Base-by-base conservation (phyloP, 2,797 vertebrate species). In the Coregonus suidteri region DNA sequence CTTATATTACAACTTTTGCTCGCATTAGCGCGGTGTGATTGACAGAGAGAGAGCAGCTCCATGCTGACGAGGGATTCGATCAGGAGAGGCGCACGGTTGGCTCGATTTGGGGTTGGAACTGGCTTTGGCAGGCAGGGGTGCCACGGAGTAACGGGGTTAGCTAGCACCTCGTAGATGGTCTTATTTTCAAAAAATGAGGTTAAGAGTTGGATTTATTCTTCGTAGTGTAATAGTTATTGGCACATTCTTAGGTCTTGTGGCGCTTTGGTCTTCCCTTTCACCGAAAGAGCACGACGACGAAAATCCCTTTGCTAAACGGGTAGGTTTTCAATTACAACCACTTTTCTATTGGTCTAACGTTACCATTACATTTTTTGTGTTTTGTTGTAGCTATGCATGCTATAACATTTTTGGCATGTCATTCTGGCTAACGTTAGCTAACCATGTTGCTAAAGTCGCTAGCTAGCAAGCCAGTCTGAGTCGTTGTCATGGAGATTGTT, bases 241-340 rank as follows among this genome's bases (percentile, higher is more conserved):
- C 68, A 95, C 95, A 73, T 96, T 98, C 84, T 91, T 98, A 78
- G 96, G 93, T 52, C 86, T 98, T 62, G 87, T 98, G 81, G 88
- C 97, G 76, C 94, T 98, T 78, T 98, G 97, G 97, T 96, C 96
- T 0, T 96, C 94, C 35, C 90, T 97, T 62, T 94, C 95, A 6
- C 95, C 96, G 9, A 94, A 93, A 79, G 80, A 86, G 30, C 87
- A 81, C 65, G 95, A 97, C 65, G 95, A 97, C 51, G 93, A 94
- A 62, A 81, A 87, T 84, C 94, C 93, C 4, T 93, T 91, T 79
- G 84, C 18, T 0, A 91, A 86, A 75, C 76, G 65, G 90, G 94
- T 94, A 78, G 90, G 93, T 89, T 25, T 6, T 18, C 20, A 18
- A 7, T 20, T 37, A 47, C 5, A n/a, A 37, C 15, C 31, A 6